Base-by-base conservation (phyloP, 2,113 vertebrate species). In the Pangasianodon gigas region DNA sequence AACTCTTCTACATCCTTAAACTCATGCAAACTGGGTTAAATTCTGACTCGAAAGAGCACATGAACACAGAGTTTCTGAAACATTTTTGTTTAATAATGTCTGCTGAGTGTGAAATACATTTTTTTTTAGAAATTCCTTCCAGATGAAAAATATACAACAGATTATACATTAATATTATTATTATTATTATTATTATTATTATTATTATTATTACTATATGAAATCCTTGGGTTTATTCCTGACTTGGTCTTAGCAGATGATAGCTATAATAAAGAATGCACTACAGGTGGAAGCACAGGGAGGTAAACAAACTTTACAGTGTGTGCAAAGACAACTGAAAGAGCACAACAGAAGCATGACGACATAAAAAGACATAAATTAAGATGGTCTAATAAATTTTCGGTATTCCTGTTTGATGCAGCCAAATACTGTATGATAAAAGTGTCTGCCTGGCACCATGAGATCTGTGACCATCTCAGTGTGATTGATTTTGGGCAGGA, bases 391-490 rank as follows among this genome's bases (percentile, higher is more conserved):
- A 37, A 87, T 86, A 29, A 92, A 88, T 84, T 93, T 95, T 46
- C 29, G 91, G 92, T 92, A 94, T 90, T 95, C 94, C 80, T 94
- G 94, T 90, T 95, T 95, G 91, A 96, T 92, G 41, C 93, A 95
- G 90, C 91, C 93, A 91, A 93, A 96, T 85, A 96, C 91, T 3
- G 88, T 88, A 41, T 92, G 92, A 93, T 96, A 96, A 90, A 93
- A 94, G 89, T 29, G 90, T 71, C 95, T 91, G 87, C 94, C 93
- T 21, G 94, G n/a, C 11, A 85, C 93, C 96, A 96, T 96, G 52
- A 96, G 94, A 84, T 95, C 96, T 0, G 93, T 94, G 56, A 95
- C 93, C 0, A 96, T 95, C 81, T 96, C 94, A 0, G 86, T 93
- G 93, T 96, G 96, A 79, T 93, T 87, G 16, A 96, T 87, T 71